These are phyloP conservation scores for Fukomys damarensis DNA, from an alignment of 2,113 vertebrate species.

Conservation along the genomic window DNA sequence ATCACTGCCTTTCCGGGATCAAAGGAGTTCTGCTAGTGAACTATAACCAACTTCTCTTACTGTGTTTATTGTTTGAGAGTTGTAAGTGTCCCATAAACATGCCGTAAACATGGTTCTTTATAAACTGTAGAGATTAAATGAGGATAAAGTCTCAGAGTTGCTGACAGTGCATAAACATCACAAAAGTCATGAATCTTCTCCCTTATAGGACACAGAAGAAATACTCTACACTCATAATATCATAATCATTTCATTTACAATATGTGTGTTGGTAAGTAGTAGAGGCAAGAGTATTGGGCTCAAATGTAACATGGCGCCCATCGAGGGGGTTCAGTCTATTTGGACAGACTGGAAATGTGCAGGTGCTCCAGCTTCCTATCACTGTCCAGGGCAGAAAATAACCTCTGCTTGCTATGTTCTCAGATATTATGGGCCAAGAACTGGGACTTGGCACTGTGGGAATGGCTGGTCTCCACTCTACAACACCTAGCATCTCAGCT, in stretches of 20 bases:
- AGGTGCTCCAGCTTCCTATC: background rate
- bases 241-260: slow-evolving; percentile 56
- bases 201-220: background rate
- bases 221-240: background rate
- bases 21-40: background rate
- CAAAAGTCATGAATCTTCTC: background rate
- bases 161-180: background rate
- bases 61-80: slow-evolving; percentile 6
- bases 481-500: background rate
- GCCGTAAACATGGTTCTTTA: background rate
- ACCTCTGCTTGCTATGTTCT: background rate
- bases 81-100: background rate
- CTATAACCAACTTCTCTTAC: background rate
- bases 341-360: background rate
- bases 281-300: background rate
- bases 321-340: fast-evolving
- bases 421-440: background rate
- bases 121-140: slow-evolving; percentile 15
- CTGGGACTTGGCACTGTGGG: background rate
- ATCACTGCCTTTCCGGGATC: background rate
- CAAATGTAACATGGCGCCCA: background rate
- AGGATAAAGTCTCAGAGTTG: background rate
- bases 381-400: background rate
- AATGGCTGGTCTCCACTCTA: background rate
- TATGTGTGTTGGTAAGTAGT: background rate